Base-by-base conservation (phyloP, 2,888 invertebrate species). In the Seira ritae region DNA sequence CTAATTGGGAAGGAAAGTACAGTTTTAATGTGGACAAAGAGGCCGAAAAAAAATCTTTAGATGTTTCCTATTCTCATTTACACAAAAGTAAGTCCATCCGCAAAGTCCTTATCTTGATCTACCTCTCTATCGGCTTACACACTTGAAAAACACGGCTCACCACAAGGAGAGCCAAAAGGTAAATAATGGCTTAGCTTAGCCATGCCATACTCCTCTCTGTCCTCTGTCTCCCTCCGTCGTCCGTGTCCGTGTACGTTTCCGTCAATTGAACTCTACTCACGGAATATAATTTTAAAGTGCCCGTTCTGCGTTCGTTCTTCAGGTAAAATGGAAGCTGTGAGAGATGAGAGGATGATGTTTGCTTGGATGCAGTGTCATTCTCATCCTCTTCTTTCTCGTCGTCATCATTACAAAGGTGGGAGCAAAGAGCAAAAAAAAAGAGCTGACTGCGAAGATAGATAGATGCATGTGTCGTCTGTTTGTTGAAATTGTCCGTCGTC, bases 21-120 rank as follows among this genome's bases (percentile, higher is more conserved):
- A 86, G 88, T 85, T 89, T 89, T 89, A 89, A 89, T 89, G 81
- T 86, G 86, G 70, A 87, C 89, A 89, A 89, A 89, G 89, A 78
- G 84, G 79, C 89, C 89, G 89, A 87, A 86, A 31, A n/a, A 31
- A 31, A 85, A 84, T 85, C 73, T 73, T 70, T 73, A 77, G 74
- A 83, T 72, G 67, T 83, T 78, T 83, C 74, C 83, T 74, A 55
- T 74, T 78, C 78, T 83, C 83, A 83, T 83, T 83, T 83, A 83
- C 83, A 83, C 78, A 73, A 77, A 46, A 78, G 83, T 83, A 78
- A 78, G 74, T 79, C 69, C 77, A 82, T 82, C 77, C 82, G 68
- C 82, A 76, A 73, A 22, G 78, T 70, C 78, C 73, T 83, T 83
- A 83, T 83, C 83, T 83, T 81, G 72, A 77, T 82, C 72, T 80